Evolutionary conservation across 2,888 invertebrate species (phyloP).

Genomic region (Apamea epomidion): DNA sequence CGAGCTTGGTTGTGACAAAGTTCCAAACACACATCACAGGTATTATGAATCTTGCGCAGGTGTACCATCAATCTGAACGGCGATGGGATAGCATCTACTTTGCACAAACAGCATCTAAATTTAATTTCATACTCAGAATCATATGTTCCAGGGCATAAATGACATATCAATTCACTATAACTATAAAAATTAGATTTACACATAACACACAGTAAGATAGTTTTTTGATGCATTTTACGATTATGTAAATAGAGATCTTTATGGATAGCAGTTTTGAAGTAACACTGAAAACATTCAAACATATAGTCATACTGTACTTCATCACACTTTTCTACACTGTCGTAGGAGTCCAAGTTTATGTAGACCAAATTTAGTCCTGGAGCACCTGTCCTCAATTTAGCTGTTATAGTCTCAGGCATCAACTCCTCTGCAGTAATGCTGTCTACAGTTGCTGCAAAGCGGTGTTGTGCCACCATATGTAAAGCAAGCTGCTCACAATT

Average conservation of each 20-base stretch:
- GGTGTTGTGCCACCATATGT: slow-evolving; percentile 95
- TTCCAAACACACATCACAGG: slow-evolving; percentile 96
- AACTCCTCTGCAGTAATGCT: slow-evolving; percentile 94
- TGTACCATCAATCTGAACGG: slow-evolving; percentile 97
- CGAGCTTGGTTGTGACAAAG: slow-evolving; percentile 94
- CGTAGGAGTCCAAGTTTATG: slow-evolving; percentile 94
- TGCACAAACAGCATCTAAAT: slow-evolving; percentile 96
- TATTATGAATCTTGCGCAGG: slow-evolving; percentile 95
- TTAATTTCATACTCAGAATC: slow-evolving; percentile 92
- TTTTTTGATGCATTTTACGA: slow-evolving; percentile 96
- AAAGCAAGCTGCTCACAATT: slow-evolving; percentile 95
- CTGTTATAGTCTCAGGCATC: slow-evolving; percentile 93
- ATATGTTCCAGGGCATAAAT: slow-evolving; percentile 95
- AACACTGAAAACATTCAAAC: slow-evolving; percentile 97
- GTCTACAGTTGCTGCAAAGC: slow-evolving; percentile 94
- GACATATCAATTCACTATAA: slow-evolving; percentile 96
- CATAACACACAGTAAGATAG: slow-evolving; percentile 95
- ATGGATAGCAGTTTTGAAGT: slow-evolving; percentile 94
- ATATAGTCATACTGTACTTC: slow-evolving; percentile 91
- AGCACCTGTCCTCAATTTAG: slow-evolving; percentile 91
- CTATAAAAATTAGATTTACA: slow-evolving; percentile 96
- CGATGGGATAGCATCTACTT: slow-evolving; percentile 94
- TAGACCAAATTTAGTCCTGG: slow-evolving; percentile 91
- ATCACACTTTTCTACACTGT: slow-evolving; percentile 91
- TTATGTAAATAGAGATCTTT: slow-evolving; percentile 97